Percentiles rank a stretch among this genome's conserved stretches.
Conservation (phyloP, 2,888 invertebrate species). For the Gastracanthus pulcherrimus region DNA sequence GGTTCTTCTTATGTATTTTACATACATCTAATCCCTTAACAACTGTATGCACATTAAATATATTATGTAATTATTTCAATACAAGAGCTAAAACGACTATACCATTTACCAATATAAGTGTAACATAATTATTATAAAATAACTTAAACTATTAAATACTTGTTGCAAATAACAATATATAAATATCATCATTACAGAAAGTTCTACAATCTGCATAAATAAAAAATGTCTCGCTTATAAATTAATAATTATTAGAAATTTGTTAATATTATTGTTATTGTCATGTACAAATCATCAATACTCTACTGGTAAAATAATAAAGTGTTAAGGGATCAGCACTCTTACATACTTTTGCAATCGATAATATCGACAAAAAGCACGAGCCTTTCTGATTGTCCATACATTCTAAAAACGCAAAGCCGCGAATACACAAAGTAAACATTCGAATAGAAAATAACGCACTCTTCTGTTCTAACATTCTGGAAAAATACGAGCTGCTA, state of each 20-base stretch:
- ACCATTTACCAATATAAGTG: no score
- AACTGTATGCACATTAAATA: no score
- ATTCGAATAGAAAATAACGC: constrained; percentile 2
- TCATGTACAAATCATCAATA: background rate
- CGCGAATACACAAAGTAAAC: constrained; percentile 9
- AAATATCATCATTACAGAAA: background rate
- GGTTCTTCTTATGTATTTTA: background rate
- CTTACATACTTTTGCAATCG: background rate
- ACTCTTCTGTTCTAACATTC: background rate
- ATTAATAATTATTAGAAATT: background rate
- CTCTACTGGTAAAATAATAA: background rate
- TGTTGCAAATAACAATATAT: background rate
- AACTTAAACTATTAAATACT: background rate
- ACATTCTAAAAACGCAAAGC: constrained; percentile 2
- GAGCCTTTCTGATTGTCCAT: constrained; percentile 69
- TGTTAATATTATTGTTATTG: background rate
- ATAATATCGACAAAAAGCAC: constrained; percentile 64
- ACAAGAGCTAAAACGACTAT: no score
- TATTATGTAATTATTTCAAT: background rate
- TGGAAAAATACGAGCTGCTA: constrained; percentile 21
- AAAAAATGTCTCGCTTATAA: background rate
- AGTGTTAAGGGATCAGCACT: background rate
- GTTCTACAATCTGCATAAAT: background rate
- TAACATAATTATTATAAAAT: no score
- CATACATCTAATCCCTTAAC: background rate